Base-by-base conservation (phyloP, 2,113 vertebrate species). In the Martes martes region DNA sequence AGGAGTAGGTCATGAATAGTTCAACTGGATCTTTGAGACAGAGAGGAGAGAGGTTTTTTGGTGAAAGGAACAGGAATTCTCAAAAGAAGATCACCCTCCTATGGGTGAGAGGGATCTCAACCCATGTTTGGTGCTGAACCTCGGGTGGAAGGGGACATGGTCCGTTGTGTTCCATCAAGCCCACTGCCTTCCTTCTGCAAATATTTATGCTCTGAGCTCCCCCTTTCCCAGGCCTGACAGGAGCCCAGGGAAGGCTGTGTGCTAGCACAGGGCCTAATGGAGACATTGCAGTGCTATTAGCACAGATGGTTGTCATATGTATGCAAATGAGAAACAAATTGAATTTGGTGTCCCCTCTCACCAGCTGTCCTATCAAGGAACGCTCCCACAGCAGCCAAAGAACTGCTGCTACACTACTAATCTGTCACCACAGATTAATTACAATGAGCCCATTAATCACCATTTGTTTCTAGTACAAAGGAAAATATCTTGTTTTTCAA, bases 291-390 rank as follows among this genome's bases (percentile, higher is more conserved):
- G 98, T 98, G 98, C 99, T 99, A 99, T 99, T 99, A 99, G 99
- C 99, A 99, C 99, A 99, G 99, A 99, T 99, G 99, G 99, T 99
- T 99, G 99, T 99, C 99, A 99, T 99, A 99, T 99, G 99, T 99
- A 99, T 99, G 99, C 99, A 99, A 99, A 99, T 99, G 98, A 99
- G 99, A 98, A 99, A 99, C 99, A 99, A 99, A 99, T 99, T 99
- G 99, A 99, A 99, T 99, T 99, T 98, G 98, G 98, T 99, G 99
- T 99, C 99, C 99, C 99, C 99, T 99, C 99, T 99, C 99, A 98
- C 99, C 99, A 99, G 99, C 99, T 99, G 99, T 99, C 99, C 99
- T 99, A 99, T 99, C 99, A 98, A 98, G 98, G 85, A 98, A 86
- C 97, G 97, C 99, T 99, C 98, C 98, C 97, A 98, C 98, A 98